Base-by-base conservation (phyloP, 2,113 vertebrate species). In the Hippoglossus stenolepis region DNA sequence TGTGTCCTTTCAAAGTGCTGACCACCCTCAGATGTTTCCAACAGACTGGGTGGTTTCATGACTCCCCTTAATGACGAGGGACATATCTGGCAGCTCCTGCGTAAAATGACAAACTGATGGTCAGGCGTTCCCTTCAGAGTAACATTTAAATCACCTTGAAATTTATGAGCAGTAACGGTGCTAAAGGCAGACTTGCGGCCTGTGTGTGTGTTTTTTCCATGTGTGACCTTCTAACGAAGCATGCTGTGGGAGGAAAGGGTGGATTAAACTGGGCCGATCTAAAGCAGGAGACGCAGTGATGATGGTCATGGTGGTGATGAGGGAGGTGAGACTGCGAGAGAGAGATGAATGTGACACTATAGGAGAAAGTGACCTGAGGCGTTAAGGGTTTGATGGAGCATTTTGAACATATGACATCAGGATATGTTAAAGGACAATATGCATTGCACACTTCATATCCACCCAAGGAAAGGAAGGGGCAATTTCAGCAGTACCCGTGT, bases 11-110 rank as follows among this genome's bases (percentile, higher is more conserved):
- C 28, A 28, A 28, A 28, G 28, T 28, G 28, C 28, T 31, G 5
- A 31, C 28, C 28, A 31, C 5, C 5, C 28, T 31, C 28, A 31
- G 28, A 31, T 31, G 28, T 6, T 31, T 31, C 28, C 28, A 31
- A 31, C 28, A 10, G 75, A 40, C 58, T 9, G 10, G 62, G 7
- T 69, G 64, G 69, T 67, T 86, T 87, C 79, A 90, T 80, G 75
- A 62, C 75, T 72, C 69, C 54, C 62, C 24, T 79, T 77, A 84
- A 81, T 69, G 62, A 69, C 54, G 10, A 57, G 45, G 40, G 79
- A 74, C 24, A 18, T 63, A 74, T 79, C 58, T 82, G 81, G 59
- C 73, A 82, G 45, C 49, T 77, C 61, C 68, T 69, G 75, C 61
- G 69, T 49, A 43, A 82, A 60, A 77, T 73, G 83, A 86, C 72